Percentiles rank a stretch among this genome's conserved stretches.
These are phyloP conservation scores for Ormyrus nitidulus DNA, from an alignment of 2,888 invertebrate species.

Conservation along the genomic window DNA sequence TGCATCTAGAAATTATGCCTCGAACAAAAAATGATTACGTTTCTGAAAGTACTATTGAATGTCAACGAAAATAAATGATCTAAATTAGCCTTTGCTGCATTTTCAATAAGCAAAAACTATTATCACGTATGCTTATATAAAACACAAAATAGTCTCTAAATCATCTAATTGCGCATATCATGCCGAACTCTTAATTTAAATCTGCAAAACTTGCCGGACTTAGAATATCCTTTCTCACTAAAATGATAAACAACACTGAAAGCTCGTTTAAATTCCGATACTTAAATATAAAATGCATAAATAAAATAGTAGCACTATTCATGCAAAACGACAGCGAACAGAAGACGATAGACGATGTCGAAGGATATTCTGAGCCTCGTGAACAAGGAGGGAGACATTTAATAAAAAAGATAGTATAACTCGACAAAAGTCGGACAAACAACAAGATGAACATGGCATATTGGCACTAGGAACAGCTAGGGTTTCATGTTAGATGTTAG, in stretches of 20 bases:
- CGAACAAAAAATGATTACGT: not conserved
- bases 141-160: slow-evolving; percentile 48
- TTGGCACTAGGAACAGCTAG: slow-evolving; percentile 70
- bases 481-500: slow-evolving; percentile 73
- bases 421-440: slow-evolving; percentile 36
- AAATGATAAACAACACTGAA: too few species aligned
- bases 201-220: slow-evolving; percentile 43
- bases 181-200: slow-evolving; percentile 46
- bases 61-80: not conserved
- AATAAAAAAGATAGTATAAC: not conserved
- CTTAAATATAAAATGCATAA: not conserved
- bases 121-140: slow-evolving; percentile 23
- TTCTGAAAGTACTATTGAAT: not conserved
- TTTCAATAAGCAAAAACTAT: slow-evolving; percentile 26
- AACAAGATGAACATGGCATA: slow-evolving; percentile 59
- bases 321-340: not conserved
- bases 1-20: slow-evolving; percentile 1
- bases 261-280: not conserved
- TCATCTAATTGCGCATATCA: slow-evolving; percentile 45
- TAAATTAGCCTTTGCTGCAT: slow-evolving; percentile 50
- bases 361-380: slow-evolving; percentile 53
- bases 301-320: not conserved
- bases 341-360: not conserved
- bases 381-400: slow-evolving; percentile 5
- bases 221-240: slow-evolving; percentile 51